Evolutionary conservation across 2,113 vertebrate species (phyloP), one percentile per base, ranked within the genome.

Genomic region (Turnix velox): DNA sequence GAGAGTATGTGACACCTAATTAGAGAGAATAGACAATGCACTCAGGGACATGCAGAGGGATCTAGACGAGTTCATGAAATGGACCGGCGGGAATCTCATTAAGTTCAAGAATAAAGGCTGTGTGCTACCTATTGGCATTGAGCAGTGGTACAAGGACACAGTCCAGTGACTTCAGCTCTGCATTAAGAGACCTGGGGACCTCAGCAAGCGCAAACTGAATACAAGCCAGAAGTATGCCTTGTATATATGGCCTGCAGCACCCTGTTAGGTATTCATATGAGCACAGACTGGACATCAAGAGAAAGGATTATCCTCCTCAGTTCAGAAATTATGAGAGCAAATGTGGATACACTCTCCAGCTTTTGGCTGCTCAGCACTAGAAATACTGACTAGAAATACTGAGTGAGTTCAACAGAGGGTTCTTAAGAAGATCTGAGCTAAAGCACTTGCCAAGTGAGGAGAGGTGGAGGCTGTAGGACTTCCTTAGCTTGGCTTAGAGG

Each of bases 181-280:
- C 4, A 4, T 15, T 4, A 49, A 69, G 7, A 19, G n/a, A 33
- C 12, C 14, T 24, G 63, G 5, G 13, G 2, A 0, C 30, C 25
- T 16, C 4, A 2, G 48, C 25, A 52, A 35, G 31, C 19, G 52
- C 13, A 49, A 69, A 15, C 0, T 52, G 39, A 51, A 4, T 7
- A 7, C 43, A 4, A 88, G 68, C 20, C 18, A 14, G 18, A 13
- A 45, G 28, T 1, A 30, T 33, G 39, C 30, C 30, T 20, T 35
- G 49, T 18, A 1, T 1, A 42, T 8, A 15, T 6, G 15, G 9
- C 18, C 31, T 67, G 4, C 6, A 31, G n/a, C 28, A 22, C 12
- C 11, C 39, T 54, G 24, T 39, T 15, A 33, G 6, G 10, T 79
- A 39, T 31, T 51, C 12, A 11, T 30, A 39, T 4, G 5, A 7